Evolutionary conservation across 2,888 invertebrate genomes (phyloP).

Genomic region (Imbricaverruca yamaguchii): DNA sequence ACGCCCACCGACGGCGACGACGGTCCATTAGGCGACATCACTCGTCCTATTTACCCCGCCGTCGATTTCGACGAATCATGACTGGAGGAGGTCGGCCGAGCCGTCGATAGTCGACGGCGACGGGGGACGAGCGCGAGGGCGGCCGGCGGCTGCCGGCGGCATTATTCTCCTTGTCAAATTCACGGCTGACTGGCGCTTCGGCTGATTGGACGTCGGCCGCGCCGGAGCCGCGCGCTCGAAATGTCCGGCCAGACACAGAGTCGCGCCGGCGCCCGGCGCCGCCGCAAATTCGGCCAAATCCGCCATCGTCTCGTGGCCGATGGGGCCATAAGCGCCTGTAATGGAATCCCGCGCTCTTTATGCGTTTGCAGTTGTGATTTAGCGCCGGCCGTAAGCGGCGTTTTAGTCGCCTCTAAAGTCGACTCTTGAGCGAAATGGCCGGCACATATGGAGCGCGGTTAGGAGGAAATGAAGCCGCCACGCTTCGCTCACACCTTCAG

Average conservation of each 20-base stretch:
- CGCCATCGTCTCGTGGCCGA: neutral
- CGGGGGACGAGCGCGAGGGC: neutral
- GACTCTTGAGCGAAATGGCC: neutral
- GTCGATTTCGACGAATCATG: constrained; percentile 19
- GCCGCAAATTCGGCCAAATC: too few relatives aligned
- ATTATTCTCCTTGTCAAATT: neutral
- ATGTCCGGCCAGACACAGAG: too few relatives aligned
- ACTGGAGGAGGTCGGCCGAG: neutral
- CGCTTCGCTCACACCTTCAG: neutral
- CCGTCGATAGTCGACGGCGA: neutral
- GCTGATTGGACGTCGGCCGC: constrained; percentile 1
- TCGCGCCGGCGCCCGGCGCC: neutral
- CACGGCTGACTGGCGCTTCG: neutral
- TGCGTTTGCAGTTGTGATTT: constrained; percentile 16
- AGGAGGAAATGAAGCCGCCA: neutral
- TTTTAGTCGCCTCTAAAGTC: neutral
- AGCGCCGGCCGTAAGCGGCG: neutral
- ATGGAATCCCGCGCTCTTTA: constrained; percentile 7
- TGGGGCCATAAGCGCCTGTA: constrained; percentile 4
- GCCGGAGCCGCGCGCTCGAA: neutral
- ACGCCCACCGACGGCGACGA: neutral
- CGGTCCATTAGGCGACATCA: neutral
- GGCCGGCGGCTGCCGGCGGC: too few relatives aligned
- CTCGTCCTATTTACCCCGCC: constrained; percentile 18
- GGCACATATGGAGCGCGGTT: neutral